Evolutionary conservation across 2,888 invertebrate genomes (phyloP), one percentile per base, ranked within the genome.

Genomic region (Lasioglossum vierecki): DNA sequence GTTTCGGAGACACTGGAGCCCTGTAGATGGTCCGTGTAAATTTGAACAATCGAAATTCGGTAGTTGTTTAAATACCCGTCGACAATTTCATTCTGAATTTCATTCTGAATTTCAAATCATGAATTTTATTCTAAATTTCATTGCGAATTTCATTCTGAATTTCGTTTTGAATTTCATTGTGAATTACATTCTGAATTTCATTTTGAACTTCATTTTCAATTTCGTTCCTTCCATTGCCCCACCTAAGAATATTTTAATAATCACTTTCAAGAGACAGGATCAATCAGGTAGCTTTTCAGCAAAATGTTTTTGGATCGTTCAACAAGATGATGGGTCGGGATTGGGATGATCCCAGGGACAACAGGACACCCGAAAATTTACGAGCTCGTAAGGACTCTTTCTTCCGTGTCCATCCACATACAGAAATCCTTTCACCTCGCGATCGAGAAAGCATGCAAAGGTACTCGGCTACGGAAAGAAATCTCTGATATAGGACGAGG

Each of bases 271-370:
- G 66, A 8, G 8, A 6, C 35, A 8, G 3, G 18, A 3, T 9
- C 35, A 18, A 35, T 35, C 18, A 66, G 35, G 63, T 15, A 30
- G 18, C 9, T 46, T 35, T 35, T 35, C 35, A 70, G 44, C 1
- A 68, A 82, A 75, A 78, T 30, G 46, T 22, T 35, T 30, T 78
- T 30, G 41, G 77, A 75, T 78, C 77, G 73, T 66, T 53, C 70
- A 49, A 82, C 70, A 79, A 75, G 63, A 83, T 44, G n/a, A 44
- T 44, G 13, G 11, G 44, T 44, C 26, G 18, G 30, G 44, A 11
- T n/a, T 46, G 46, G 41, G 77, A 79, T 77, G n/a, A 46, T 60
- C 78, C 13, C 6, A 41, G 71, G 76, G 78, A 73, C 80, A 78
- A 57, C 35, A 30, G 53, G 26, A 41, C 15, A 30, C 4, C 30